Percentiles rank a stretch among this genome's conserved stretches.
These are phyloP conservation scores for Hemicordylus capensis DNA, from an alignment of 2,113 vertebrate genomes.

Conservation along the genomic window DNA sequence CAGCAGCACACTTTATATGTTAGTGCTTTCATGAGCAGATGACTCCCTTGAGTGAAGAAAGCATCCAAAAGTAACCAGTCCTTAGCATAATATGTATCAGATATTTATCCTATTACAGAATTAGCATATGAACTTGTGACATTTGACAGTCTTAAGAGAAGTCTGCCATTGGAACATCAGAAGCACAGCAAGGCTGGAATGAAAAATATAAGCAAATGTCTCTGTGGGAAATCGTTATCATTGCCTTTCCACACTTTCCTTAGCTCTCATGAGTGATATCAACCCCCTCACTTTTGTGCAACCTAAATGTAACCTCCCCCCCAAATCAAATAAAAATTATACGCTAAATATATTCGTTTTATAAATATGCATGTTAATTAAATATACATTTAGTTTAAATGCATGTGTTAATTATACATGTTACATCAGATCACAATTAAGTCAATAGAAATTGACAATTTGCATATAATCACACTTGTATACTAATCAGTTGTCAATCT, in stretches of 20 bases:
- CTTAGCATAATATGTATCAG: background rate
- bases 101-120: background rate
- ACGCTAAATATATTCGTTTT: slow-evolving; percentile 83
- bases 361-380: slow-evolving; percentile 88
- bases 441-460: slow-evolving; percentile 85
- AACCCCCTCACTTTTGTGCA: slow-evolving; percentile 68
- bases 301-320: slow-evolving; percentile 68
- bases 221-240: slow-evolving; percentile 60
- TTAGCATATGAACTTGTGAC: background rate
- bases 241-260: slow-evolving; percentile 50
- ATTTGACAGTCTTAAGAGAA: slow-evolving; percentile 32
- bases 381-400: slow-evolving; percentile 89
- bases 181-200: slow-evolving; percentile 62
- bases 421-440: slow-evolving; percentile 87
- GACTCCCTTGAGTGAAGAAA: background rate
- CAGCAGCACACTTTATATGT: background rate
- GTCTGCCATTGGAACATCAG: slow-evolving; percentile 56
- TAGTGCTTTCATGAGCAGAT: background rate
- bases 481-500: slow-evolving; percentile 85
- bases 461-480: slow-evolving; percentile 86
- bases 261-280: slow-evolving; percentile 65
- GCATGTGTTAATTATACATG: slow-evolving; percentile 84
- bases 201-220: slow-evolving; percentile 43
- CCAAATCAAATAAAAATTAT: slow-evolving; percentile 69
- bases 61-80: background rate